Evolutionary conservation across 2,797 vertebrate genomes (phyloP).

Genomic region (Ctenopoma kingsleyae): DNA sequence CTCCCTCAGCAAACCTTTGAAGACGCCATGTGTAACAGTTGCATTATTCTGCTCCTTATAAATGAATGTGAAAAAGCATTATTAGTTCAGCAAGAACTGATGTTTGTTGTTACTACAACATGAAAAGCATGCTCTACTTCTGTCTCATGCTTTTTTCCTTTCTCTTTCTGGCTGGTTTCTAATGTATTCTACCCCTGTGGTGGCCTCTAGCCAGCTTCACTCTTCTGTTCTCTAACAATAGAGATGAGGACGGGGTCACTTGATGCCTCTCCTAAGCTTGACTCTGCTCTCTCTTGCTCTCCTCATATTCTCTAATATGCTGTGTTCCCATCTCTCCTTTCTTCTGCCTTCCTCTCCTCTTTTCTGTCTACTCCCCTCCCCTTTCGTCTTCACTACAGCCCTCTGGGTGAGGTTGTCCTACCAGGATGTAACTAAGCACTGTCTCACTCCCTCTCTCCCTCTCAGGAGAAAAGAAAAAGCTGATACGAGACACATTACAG

Average conservation of each 20-base stretch:
- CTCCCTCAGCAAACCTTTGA: slow-evolving; percentile 33
- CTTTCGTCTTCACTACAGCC: slow-evolving; percentile 40
- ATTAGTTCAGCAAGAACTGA: slow-evolving; percentile 23
- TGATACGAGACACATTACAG: slow-evolving; percentile 42
- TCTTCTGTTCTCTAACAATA: slow-evolving; percentile 77
- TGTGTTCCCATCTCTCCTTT: slow-evolving; percentile 61
- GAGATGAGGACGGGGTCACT: slow-evolving; percentile 76
- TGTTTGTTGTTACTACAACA: slow-evolving; percentile 32
- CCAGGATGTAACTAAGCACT: slow-evolving; percentile 63
- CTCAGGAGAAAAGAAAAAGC: slow-evolving; percentile 49
- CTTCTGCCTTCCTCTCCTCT: slow-evolving; percentile 48
- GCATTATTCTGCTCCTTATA: background rate
- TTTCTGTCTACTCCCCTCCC: slow-evolving; percentile 30
- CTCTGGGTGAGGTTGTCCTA: slow-evolving; percentile 76
- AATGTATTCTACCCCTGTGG: slow-evolving; percentile 75
- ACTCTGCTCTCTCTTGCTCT: slow-evolving; percentile 64
- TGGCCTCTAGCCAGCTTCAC: slow-evolving; percentile 75
- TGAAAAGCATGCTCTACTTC: slow-evolving; percentile 39
- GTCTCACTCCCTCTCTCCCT: slow-evolving; percentile 26
- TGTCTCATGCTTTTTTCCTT: slow-evolving; percentile 24
- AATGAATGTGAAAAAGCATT: slow-evolving; percentile 15
- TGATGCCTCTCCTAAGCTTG: slow-evolving; percentile 72
- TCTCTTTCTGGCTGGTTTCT: slow-evolving; percentile 52
- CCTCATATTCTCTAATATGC: slow-evolving; percentile 71
- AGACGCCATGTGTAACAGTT: slow-evolving; percentile 17